These are phyloP conservation scores for Platypus cylindrus DNA, from an alignment of 2,888 invertebrate genomes.

Conservation along the genomic window DNA sequence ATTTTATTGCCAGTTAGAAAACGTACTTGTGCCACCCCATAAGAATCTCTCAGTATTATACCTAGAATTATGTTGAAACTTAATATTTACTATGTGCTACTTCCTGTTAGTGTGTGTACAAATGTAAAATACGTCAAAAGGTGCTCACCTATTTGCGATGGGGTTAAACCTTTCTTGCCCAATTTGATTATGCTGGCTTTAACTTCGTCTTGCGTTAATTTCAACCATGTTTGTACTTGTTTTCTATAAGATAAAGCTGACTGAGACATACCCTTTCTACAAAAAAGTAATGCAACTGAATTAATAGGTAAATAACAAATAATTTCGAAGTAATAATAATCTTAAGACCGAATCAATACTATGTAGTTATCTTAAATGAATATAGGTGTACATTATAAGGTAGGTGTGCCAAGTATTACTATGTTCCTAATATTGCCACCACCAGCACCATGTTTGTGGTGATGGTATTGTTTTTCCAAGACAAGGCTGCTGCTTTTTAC, in stretches of 20 bases:
- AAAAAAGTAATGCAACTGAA: no score
- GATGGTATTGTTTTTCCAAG: no score
- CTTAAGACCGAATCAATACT: no score
- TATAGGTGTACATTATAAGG: no score
- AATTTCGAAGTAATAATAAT: no score
- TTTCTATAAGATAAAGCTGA: conserved; percentile 97
- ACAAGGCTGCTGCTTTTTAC: no score
- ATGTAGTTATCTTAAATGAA: no score
- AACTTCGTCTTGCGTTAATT: conserved; percentile 91
- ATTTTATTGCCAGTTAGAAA: conserved; percentile 99
- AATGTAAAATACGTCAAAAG: conserved; percentile 8
- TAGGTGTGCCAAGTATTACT: no score
- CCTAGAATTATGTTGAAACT: conserved; percentile 61
- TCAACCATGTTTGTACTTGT: conserved; percentile 97
- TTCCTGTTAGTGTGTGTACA: neutral
- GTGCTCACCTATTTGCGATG: conserved; percentile 93
- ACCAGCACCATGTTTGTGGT: no score
- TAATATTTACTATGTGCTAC: no score
- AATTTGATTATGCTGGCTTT: conserved; percentile 96
- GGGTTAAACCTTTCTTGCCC: conserved; percentile 97
- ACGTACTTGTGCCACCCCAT: conserved; percentile 97
- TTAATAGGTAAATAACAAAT: no score
- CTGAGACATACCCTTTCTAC: conserved; percentile 99
- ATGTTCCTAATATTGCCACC: no score
- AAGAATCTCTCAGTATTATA: conserved; percentile 96